phyloP scores from a whole-genome alignment of 2,113 vertebrate genomes.

The Podocnemis expansa region DNA sequence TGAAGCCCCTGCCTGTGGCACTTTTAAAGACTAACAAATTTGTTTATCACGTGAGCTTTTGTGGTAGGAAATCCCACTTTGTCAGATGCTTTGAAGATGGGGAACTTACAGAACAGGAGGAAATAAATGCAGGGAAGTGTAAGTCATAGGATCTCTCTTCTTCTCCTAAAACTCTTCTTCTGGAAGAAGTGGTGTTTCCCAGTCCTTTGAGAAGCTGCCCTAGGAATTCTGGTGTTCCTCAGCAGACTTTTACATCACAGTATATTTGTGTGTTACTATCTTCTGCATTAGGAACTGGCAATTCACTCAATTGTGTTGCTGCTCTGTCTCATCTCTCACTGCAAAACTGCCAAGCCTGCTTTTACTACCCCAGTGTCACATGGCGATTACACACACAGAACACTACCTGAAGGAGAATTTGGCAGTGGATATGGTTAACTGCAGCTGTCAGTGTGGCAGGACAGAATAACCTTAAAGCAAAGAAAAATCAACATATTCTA shows the following conservation, averaged over 20 bases:
- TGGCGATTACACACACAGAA: not conserved
- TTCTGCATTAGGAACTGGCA: accelerated
- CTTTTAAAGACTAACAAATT: too few relatives aligned
- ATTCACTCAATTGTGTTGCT: not conserved
- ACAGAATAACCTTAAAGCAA: slow-evolving; percentile 33
- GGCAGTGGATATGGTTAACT: not conserved
- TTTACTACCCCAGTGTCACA: accelerated
- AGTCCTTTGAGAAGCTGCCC: not conserved
- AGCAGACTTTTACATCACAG: accelerated
- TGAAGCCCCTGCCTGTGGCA: too few relatives aligned
- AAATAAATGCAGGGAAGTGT: too few relatives aligned
- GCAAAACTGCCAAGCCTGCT: not conserved
- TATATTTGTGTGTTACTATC: accelerated
- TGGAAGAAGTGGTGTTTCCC: not conserved
- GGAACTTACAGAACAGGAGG: too few relatives aligned
- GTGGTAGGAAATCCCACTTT: too few relatives aligned
- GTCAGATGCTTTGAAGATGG: too few relatives aligned
- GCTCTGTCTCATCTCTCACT: not conserved
- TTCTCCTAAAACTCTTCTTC: not conserved
- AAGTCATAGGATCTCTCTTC: too few relatives aligned
- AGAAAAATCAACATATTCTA: slow-evolving; percentile 29
- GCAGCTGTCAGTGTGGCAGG: slow-evolving; percentile 13
- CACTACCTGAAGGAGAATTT: slow-evolving; percentile 1
- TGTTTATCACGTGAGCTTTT: too few relatives aligned
- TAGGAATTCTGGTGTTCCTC: not conserved